Evolutionary conservation across 1,140 invertebrate species (phyloP), one percentile per base, ranked within the genome.

Genomic region (Homarus americanus): DNA sequence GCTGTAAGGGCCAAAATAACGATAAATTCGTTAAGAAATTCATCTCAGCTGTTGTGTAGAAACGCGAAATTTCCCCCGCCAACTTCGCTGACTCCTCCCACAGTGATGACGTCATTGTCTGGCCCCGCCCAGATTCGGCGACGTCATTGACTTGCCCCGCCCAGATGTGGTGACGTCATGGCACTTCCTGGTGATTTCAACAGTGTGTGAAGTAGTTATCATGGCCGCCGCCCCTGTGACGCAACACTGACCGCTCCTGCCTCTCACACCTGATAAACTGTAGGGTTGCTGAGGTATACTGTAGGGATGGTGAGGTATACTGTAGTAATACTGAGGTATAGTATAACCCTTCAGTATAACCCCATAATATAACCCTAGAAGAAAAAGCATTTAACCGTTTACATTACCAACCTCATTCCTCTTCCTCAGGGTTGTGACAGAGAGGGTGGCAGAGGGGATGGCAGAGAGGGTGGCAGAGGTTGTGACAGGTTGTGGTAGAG

Each of bases 181-280:
- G 24, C 5, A n/a, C 63, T 69, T 69, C n/a, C 63, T 69, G 63
- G 63, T 7, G 63, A 69, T 69, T 69, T 69, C 63, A 69, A 69
- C 63, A 69, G 63, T 69, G 4, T 32, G 28, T 32, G 28, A 69
- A 69, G 63, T 32, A 69, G 63, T 69, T 24, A 69, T 69, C 63
- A 32, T 28, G 63, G 28, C 63, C 63, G n/a, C n/a, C n/a, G n/a
- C n/a, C 63, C 7, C 63, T 28, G 10, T 58, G 63, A 69, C 63
- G 63, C 63, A 69, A 69, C 4, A n/a, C 63, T 69, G n/a, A 66
- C 2, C 24, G 24, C 53, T 17, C 5, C 24, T 28, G n/a, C 1
- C 24, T 5, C 5, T 28, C 24, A 4, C 3, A 32, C 10, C 20
- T 10, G 24, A 4, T 1, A 63, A 2, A 66, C 24, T 28, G 63